Evolutionary conservation across 23 tunicate genomes (phyloP).

Genomic region (Diplosoma virens): DNA sequence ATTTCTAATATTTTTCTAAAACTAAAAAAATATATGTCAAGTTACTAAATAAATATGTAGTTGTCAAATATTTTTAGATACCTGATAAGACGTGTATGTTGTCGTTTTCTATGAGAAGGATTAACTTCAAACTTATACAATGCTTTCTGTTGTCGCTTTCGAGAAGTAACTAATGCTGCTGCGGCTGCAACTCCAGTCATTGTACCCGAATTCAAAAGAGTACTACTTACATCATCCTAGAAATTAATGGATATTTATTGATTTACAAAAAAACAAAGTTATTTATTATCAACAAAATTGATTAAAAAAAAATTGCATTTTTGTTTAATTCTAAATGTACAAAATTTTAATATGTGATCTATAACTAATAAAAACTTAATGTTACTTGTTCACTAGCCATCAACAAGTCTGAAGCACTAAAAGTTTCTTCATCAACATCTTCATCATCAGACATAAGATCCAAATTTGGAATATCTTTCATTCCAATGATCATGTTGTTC

Average conservation of each 20-base stretch:
- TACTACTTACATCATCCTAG: conserved; percentile 67
- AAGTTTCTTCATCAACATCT: conserved; percentile 54
- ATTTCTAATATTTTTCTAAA: no score
- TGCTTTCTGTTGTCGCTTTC: conserved; percentile 40
- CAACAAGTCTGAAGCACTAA: conserved; percentile 40
- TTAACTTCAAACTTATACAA: conserved; percentile 77
- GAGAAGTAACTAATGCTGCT: conserved; percentile 69
- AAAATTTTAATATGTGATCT: neutral
- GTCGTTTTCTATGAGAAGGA: conserved; percentile 75
- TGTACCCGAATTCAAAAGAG: conserved; percentile 63
- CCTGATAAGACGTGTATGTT: conserved; percentile 70
- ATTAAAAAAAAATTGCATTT: neutral
- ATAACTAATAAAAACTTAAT: neutral
- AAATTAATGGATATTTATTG: neutral
- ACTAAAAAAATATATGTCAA: no score
- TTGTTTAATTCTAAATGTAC: neutral
- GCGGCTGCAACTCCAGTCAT: conserved; percentile 87
- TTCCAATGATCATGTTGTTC: neutral
- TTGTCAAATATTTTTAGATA: neutral
- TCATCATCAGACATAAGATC: conserved; percentile 57
- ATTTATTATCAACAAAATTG: neutral
- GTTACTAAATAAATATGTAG: neutral
- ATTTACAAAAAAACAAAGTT: neutral
- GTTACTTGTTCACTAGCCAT: conserved; percentile 30
- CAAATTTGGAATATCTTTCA: conserved; percentile 27